Percentiles rank a stretch among this genome's conserved stretches.
Evolutionary conservation across 2,888 invertebrate species (phyloP).

Genomic region (Cryptus viduatorius): DNA sequence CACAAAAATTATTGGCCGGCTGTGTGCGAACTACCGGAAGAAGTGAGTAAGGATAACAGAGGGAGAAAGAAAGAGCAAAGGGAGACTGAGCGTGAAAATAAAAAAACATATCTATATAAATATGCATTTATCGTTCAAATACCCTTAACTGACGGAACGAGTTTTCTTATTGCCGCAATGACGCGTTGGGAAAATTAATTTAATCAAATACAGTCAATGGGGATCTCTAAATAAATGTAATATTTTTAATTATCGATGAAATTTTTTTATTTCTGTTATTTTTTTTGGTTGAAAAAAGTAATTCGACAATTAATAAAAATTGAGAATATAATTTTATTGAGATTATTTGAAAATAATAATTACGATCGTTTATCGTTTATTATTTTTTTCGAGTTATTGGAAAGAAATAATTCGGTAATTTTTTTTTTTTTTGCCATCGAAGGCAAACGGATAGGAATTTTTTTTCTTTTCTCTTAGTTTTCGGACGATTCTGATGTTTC

Average conservation of each 20-base stretch:
- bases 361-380: no score
- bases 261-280: background rate
- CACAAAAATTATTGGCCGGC: slow-evolving; percentile 58
- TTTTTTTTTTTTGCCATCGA: background rate
- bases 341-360: no score
- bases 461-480: background rate
- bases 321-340: background rate
- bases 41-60: slow-evolving; percentile 20
- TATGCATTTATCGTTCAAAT: background rate
- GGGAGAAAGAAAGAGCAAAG: slow-evolving; percentile 42
- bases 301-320: background rate
- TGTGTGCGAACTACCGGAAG: slow-evolving; percentile 57
- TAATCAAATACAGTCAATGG: background rate
- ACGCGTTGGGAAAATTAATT: background rate
- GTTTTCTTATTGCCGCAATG: background rate
- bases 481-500: slow-evolving; percentile 1
- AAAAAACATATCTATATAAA: slow-evolving; percentile 3
- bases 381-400: background rate
- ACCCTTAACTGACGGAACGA: background rate
- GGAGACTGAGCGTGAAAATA: slow-evolving; percentile 46
- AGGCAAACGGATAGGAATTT: background rate
- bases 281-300: background rate
- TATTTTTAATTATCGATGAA: background rate
- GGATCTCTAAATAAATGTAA: background rate
- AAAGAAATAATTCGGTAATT: background rate